These are phyloP conservation scores for Heliconius sara DNA, from an alignment of 2,888 invertebrate genomes.

Conservation along the genomic window DNA sequence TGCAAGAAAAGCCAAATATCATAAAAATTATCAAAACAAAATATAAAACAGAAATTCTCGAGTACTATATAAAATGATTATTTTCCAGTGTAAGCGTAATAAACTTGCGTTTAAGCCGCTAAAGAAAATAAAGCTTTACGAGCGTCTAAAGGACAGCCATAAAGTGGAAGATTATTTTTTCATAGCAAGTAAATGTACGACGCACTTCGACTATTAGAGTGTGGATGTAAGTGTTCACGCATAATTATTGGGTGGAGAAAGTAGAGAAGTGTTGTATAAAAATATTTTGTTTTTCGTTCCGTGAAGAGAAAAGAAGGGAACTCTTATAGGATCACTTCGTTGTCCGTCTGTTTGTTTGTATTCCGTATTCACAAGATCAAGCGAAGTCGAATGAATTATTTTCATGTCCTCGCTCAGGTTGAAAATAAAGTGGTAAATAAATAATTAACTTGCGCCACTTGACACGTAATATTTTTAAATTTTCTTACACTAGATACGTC, in stretches of 20 bases:
- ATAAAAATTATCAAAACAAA: not conserved
- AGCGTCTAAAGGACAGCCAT: slow-evolving; percentile 43
- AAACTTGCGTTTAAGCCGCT: slow-evolving; percentile 33
- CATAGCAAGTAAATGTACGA: slow-evolving; percentile 35
- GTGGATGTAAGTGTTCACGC: not conserved
- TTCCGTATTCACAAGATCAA: too few species aligned
- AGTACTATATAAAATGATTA: slow-evolving; percentile 4
- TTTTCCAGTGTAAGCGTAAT: slow-evolving; percentile 27
- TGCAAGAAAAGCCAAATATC: not conserved
- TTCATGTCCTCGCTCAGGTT: too few species aligned
- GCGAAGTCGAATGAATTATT: too few species aligned
- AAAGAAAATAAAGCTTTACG: slow-evolving; percentile 46
- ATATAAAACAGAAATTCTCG: not conserved
- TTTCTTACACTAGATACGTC: too few species aligned
- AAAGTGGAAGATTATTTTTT: slow-evolving; percentile 53
- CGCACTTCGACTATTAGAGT: not conserved
- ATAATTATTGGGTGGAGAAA: not conserved
- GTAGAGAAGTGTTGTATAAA: not conserved
- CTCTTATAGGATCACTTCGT: too few species aligned
- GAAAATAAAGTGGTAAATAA: too few species aligned
- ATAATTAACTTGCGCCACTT: too few species aligned
- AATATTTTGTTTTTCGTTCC: too few species aligned
- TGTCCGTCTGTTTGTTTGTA: too few species aligned
- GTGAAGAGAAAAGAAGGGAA: too few species aligned
- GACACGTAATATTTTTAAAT: too few species aligned